phyloP scores from a whole-genome alignment of 2,888 invertebrate genomes.

The Drosophila anomalipes region DNA sequence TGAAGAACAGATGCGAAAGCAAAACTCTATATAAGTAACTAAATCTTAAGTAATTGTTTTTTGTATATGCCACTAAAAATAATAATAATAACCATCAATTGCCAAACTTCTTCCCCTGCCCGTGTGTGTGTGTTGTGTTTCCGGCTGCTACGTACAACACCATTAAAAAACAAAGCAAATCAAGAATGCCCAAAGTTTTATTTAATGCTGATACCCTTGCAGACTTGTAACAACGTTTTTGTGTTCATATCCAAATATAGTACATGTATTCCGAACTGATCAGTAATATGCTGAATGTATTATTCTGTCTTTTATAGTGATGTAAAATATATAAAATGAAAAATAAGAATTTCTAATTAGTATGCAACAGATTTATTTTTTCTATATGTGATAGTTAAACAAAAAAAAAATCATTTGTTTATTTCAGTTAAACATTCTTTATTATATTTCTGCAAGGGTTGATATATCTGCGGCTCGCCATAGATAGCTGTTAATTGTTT shows the following conservation, averaged over 20 bases:
- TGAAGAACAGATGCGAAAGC: slow-evolving; percentile 17
- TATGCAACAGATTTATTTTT: not conserved
- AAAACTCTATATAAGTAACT: slow-evolving; percentile 57
- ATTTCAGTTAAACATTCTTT: not conserved
- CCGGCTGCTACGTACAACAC: slow-evolving; percentile 39
- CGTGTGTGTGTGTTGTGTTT: slow-evolving; percentile 48
- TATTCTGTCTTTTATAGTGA: not conserved
- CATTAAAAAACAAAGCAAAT: slow-evolving; percentile 17
- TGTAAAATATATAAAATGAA: not conserved
- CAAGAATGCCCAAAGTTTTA: slow-evolving; percentile 34
- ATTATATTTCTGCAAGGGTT: slow-evolving; percentile 38
- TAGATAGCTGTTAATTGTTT: slow-evolving; percentile 32
- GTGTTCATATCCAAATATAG: not conserved
- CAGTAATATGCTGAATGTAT: not conserved
- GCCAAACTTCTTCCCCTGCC: slow-evolving; percentile 38
- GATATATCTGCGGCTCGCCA: slow-evolving; percentile 30
- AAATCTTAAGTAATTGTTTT: slow-evolving; percentile 62
- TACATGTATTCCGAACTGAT: not conserved
- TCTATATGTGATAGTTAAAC: not conserved
- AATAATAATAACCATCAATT: slow-evolving; percentile 62
- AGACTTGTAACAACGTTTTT: slow-evolving; percentile 6
- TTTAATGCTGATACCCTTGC: slow-evolving; percentile 29
- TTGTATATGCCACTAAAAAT: slow-evolving; percentile 62
- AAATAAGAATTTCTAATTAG: not conserved
- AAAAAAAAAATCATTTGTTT: not conserved